A percentile compares a stretch with the other conserved stretches of the same genome.
Conservation (phyloP, 2,888 invertebrate species). For the Dynastes hyllus region DNA sequence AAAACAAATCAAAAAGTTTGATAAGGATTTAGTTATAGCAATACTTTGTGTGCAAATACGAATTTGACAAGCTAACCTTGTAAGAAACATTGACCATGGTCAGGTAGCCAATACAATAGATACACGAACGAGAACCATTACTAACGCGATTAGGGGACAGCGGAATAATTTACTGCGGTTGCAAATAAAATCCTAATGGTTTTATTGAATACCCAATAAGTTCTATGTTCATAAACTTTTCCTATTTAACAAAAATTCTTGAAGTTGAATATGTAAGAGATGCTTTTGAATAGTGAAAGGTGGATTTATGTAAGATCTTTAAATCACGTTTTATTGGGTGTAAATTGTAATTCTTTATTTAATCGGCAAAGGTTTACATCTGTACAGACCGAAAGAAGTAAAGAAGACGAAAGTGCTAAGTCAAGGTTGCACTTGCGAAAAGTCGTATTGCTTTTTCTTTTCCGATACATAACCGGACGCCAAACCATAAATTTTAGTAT, state of each 20-base stretch:
- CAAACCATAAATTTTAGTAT: constrained; percentile 28
- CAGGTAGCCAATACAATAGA: constrained; percentile 36
- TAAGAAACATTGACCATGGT: constrained; percentile 6
- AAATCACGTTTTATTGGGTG: too few relatives aligned
- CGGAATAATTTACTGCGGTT: constrained; percentile 51
- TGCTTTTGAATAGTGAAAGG: too few relatives aligned
- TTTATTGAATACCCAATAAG: constrained; percentile 21
- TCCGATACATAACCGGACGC: constrained; percentile 5
- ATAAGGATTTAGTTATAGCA: constrained; percentile 34
- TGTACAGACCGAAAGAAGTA: background rate
- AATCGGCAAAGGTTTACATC: too few relatives aligned
- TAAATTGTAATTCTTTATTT: too few relatives aligned
- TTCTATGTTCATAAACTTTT: background rate
- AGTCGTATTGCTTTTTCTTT: constrained; percentile 16
- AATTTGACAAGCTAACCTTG: background rate
- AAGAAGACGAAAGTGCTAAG: constrained; percentile 12
- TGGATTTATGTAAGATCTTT: too few relatives aligned
- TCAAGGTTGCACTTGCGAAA: constrained; percentile 34
- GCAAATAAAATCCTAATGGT: constrained; percentile 52
- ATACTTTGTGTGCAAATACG: background rate
- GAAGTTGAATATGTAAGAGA: too few relatives aligned
- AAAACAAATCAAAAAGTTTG: background rate
- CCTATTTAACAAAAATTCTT: too few relatives aligned
- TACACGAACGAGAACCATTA: constrained; percentile 46
- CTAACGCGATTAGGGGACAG: constrained; percentile 52